phyloP scores from a whole-genome alignment of 2,888 invertebrate genomes.

The Colostygia pectinataria region DNA sequence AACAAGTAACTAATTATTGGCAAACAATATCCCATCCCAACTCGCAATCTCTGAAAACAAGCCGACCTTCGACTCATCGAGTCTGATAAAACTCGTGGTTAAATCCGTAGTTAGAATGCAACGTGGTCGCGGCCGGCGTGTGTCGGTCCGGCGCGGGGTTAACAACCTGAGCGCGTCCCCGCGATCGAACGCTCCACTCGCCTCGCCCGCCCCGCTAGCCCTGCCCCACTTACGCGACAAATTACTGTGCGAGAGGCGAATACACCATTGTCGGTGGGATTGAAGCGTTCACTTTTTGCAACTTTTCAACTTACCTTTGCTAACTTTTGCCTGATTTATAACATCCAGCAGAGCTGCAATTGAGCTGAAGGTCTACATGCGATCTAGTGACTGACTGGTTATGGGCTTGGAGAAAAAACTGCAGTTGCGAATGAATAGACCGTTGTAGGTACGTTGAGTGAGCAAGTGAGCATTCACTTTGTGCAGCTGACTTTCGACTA shows the following conservation, averaged over 20 bases:
- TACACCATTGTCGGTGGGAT: constrained; percentile 30
- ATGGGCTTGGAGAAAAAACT: no score
- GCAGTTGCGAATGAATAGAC: no score
- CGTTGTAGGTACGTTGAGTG: no score
- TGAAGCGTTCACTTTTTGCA: constrained; percentile 33
- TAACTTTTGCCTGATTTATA: background rate
- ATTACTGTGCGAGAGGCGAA: constrained; percentile 45
- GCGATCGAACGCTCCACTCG: constrained; percentile 60
- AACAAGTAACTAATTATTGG: no score
- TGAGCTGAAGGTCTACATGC: no score
- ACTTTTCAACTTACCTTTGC: constrained; percentile 2
- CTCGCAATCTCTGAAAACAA: constrained; percentile 3
- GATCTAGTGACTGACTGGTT: no score
- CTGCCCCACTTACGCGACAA: constrained; percentile 48
- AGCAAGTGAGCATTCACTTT: background rate
- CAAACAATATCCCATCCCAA: background rate
- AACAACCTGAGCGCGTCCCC: constrained; percentile 76
- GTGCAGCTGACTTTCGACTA: no score
- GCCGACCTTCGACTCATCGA: constrained; percentile 17
- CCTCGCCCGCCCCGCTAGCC: constrained; percentile 41
- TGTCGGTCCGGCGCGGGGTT: constrained; percentile 59
- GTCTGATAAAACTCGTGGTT: constrained; percentile 18
- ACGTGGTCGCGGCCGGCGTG: constrained; percentile 51
- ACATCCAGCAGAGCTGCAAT: no score
- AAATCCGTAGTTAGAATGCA: constrained; percentile 44